phyloP scores from a whole-genome alignment of 2,797 vertebrate genomes.

The Betta splendens region DNA sequence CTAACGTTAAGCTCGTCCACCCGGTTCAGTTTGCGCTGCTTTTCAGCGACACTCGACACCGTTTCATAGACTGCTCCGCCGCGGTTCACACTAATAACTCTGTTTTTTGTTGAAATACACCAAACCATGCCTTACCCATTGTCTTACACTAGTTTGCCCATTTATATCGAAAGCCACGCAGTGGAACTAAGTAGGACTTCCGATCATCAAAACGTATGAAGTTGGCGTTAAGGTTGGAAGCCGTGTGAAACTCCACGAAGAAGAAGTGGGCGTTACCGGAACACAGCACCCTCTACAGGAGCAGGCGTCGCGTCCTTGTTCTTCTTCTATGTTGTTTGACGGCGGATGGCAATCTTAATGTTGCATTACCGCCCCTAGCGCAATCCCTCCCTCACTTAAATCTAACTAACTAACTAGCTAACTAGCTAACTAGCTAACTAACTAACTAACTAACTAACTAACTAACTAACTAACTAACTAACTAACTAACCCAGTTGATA shows the following conservation, averaged over 20 bases:
- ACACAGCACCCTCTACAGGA: constrained; percentile 16
- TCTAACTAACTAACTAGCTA: too few species aligned
- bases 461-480: too few species aligned
- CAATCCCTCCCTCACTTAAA: too few species aligned
- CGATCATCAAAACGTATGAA: background rate
- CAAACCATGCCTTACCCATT: constrained; percentile 46
- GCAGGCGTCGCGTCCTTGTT: too few species aligned
- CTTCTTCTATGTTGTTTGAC: too few species aligned
- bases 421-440: too few species aligned
- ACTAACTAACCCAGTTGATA: too few species aligned
- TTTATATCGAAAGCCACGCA: background rate
- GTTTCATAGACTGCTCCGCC: background rate
- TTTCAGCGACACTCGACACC: background rate
- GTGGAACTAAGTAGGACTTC: constrained; percentile 15
- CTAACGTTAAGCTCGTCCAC: background rate
- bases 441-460: too few species aligned
- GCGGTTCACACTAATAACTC: background rate
- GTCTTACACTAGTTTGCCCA: constrained; percentile 20
- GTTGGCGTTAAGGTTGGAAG: background rate
- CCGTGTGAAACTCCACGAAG: too few species aligned
- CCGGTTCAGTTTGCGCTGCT: background rate
- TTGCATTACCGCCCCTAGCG: too few species aligned
- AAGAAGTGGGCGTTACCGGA: background rate
- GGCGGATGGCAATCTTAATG: too few species aligned
- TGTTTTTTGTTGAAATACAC: rapidly evolving